Base-by-base conservation (phyloP, 30 jellyfish, hydroid and myxozoan species). In the Rhopilema esculentum region DNA sequence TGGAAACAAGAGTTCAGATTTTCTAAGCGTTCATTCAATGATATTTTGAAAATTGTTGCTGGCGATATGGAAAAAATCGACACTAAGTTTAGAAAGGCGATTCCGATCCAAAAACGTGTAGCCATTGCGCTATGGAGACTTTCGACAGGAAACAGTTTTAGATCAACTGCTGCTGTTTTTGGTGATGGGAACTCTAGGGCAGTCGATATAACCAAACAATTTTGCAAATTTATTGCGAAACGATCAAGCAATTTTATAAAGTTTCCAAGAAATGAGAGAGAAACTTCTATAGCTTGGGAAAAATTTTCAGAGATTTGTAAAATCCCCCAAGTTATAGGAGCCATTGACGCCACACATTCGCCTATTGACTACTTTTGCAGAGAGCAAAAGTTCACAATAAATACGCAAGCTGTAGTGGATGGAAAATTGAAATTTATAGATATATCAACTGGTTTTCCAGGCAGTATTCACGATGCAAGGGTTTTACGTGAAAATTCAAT, bases 381-480 rank as follows among this genome's bases (percentile, higher is more conserved):
- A 8, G 65, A 87, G 71, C 77, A 75, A 77, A 87, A 0, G 40
- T 77, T 25, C 27, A 62, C 92, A 16, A 25, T n/a, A n/a, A n/a
- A n/a, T n/a, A n/a, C n/a, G n/a, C n/a, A n/a, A n/a, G n/a, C n/a
- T n/a, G n/a, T n/a, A n/a, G n/a, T n/a, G n/a, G n/a, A n/a, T n/a
- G n/a, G n/a, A n/a, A n/a, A n/a, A n/a, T n/a, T n/a, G n/a, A 82
- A 16, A 82, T 82, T 89, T 49, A 15, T 73, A 0, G 90, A 82
- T 64, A 66, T 86, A 6, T 49, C 96, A 27, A 64, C 96, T 0
- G 97, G 94, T 16, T 89, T 23, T 73, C 97, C 90, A 0, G 91
- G 95, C 52, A 89, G 94, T 63, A 57, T 89, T 7, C 89, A 89
- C 50, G 97, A 88, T 69, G 80, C 96, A 40, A 67, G 93, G 49